Percentiles rank a stretch among this genome's conserved stretches.
These are phyloP conservation scores for Himalopsyche anomala DNA, from an alignment of 2,888 invertebrate species.

Conservation along the genomic window DNA sequence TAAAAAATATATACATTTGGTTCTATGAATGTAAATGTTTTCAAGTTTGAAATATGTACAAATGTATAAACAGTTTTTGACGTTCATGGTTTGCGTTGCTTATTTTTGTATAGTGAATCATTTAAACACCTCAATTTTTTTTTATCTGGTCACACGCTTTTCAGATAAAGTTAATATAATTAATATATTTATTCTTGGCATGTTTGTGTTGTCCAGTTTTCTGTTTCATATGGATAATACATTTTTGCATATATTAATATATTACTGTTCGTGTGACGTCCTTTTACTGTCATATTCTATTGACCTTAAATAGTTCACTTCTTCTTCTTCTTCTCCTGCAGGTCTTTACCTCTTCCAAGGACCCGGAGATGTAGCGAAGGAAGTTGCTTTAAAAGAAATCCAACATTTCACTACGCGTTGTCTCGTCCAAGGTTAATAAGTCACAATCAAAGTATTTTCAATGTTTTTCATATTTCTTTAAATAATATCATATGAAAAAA, in stretches of 20 bases:
- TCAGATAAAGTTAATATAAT: no score
- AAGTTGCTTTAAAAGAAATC: conserved; percentile 15
- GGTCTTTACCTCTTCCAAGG: conserved; percentile 4
- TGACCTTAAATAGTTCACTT: neutral
- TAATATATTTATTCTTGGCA: neutral
- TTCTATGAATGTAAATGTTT: no score
- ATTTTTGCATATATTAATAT: neutral
- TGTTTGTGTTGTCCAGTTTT: neutral
- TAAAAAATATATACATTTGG: no score
- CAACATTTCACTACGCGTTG: neutral
- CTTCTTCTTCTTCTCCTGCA: neutral
- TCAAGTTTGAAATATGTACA: no score
- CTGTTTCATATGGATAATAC: neutral
- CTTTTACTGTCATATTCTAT: neutral
- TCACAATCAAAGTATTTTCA: neutral
- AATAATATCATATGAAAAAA: no score
- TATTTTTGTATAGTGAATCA: no score
- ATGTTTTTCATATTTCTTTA: no score
- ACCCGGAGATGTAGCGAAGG: conserved; percentile 20
- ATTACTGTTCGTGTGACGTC: neutral
- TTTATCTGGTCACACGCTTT: no score
- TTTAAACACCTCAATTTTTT: no score
- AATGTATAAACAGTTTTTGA: no score
- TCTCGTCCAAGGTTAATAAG: neutral
- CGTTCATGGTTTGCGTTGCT: no score